These are phyloP conservation scores for Trididemnum clinides DNA, from an alignment of 23 tunicate species.

Conservation along the genomic window DNA sequence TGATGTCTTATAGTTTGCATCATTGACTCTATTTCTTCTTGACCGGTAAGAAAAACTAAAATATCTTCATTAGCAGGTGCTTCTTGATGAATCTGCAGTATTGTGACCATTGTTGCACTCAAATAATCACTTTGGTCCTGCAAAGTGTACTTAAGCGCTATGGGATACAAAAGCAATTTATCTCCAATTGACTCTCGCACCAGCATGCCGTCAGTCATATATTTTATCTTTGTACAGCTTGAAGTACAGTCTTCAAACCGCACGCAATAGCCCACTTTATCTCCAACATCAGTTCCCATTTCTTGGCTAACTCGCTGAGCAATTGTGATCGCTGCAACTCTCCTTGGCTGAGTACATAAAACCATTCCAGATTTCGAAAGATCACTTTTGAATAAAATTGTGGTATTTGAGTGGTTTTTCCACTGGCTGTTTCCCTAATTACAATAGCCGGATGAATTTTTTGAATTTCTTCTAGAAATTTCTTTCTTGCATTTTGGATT, in stretches of 20 bases:
- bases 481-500: slow-evolving; percentile 56
- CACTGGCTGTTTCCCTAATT: slow-evolving; percentile 93
- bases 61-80: slow-evolving; percentile 78
- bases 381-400: slow-evolving; percentile 53
- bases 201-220: slow-evolving; percentile 97
- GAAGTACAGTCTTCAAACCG: slow-evolving; percentile 88
- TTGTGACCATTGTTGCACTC: slow-evolving; percentile 42
- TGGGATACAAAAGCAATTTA: slow-evolving; percentile 65
- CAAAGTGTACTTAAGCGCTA: slow-evolving; percentile 57
- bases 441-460: slow-evolving; percentile 60
- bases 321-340: slow-evolving; percentile 94
- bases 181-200: slow-evolving; percentile 91
- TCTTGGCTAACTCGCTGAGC: slow-evolving; percentile 88
- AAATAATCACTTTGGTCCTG: slow-evolving; percentile 64
- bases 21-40: slow-evolving; percentile 90
- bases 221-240: slow-evolving; percentile 69
- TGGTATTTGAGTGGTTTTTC: slow-evolving; percentile 95
- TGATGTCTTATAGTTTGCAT: slow-evolving; percentile 67
- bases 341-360: slow-evolving; percentile 88
- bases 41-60: slow-evolving; percentile 90
- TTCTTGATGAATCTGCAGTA: slow-evolving; percentile 76
- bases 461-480: slow-evolving; percentile 52
- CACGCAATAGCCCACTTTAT: slow-evolving; percentile 81
- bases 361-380: slow-evolving; percentile 60
- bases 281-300: slow-evolving; percentile 52